Evolutionary conservation across 2,113 vertebrate genomes (phyloP).

Genomic region (Sturnira hondurensis): DNA sequence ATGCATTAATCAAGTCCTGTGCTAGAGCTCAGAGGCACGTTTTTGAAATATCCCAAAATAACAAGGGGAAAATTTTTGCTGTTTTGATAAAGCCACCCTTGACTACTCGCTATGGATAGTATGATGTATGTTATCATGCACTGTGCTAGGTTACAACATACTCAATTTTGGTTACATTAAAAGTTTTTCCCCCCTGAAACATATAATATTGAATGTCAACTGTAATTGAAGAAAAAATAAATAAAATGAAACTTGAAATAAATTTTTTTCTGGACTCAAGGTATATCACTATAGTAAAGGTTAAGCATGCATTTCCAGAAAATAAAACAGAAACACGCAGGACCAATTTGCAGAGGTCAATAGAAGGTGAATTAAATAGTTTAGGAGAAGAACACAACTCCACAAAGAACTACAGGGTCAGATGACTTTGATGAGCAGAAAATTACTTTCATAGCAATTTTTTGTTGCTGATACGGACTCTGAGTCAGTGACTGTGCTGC

Average conservation of each 20-base stretch:
- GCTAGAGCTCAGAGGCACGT: constrained; percentile 73
- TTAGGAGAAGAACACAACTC: neutral
- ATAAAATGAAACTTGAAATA: neutral
- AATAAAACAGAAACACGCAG: constrained; percentile 45
- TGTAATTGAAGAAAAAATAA: neutral
- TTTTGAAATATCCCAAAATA: constrained; percentile 81
- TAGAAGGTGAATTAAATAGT: neutral
- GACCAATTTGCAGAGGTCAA: constrained; percentile 49
- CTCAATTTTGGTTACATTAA: constrained; percentile 68
- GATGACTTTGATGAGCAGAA: neutral
- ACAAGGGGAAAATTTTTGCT: constrained; percentile 78
- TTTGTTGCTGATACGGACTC: neutral
- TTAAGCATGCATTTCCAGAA: constrained; percentile 63
- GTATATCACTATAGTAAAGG: constrained; percentile 43
- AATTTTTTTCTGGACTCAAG: constrained; percentile 41
- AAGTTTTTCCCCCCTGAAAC: neutral
- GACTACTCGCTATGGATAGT: constrained; percentile 65
- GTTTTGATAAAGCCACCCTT: constrained; percentile 76
- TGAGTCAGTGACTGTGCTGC: neutral
- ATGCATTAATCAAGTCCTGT: constrained; percentile 83
- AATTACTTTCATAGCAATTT: neutral
- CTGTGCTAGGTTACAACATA: constrained; percentile 43
- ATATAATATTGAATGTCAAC: neutral
- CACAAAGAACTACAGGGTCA: neutral
- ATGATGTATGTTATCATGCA: constrained; percentile 68